Conservation (phyloP, 2,888 invertebrate genomes). For the Dexiosoma caninum region DNA sequence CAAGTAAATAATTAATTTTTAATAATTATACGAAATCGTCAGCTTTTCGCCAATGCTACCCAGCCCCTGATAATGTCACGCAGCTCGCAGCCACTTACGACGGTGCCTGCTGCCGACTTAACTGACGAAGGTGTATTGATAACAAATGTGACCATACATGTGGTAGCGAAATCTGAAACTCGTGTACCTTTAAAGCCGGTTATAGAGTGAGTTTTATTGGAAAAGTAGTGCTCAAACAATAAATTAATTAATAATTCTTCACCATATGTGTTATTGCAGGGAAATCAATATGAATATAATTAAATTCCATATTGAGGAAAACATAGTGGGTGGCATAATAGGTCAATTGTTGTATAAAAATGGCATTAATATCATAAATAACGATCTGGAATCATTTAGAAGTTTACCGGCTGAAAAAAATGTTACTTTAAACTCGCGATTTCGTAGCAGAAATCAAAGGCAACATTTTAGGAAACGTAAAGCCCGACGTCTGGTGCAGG, state of each 20-base stretch:
- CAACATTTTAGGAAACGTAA: slow-evolving; percentile 67
- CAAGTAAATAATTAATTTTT: not conserved
- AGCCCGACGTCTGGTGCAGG: slow-evolving; percentile 70
- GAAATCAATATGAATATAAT: slow-evolving; percentile 84
- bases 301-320: slow-evolving; percentile 87
- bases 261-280: slow-evolving; percentile 78
- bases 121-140: slow-evolving; percentile 82
- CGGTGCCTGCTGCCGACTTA: slow-evolving; percentile 71
- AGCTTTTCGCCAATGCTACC: slow-evolving; percentile 74
- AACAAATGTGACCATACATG: slow-evolving; percentile 90
- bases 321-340: slow-evolving; percentile 84
- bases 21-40: not conserved
- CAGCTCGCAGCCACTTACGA: slow-evolving; percentile 70
- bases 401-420: slow-evolving; percentile 66
- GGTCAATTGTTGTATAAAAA: slow-evolving; percentile 83
- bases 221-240: not conserved
- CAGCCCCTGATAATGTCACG: slow-evolving; percentile 69
- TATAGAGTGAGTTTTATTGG: slow-evolving; percentile 71
- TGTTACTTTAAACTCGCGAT: slow-evolving; percentile 69
- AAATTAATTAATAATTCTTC: no score
- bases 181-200: slow-evolving; percentile 78
- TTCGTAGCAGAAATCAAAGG: slow-evolving; percentile 69
- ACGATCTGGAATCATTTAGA: slow-evolving; percentile 71
- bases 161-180: slow-evolving; percentile 87
- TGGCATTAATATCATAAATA: slow-evolving; percentile 71